These are phyloP conservation scores for Alosa sapidissima DNA, from an alignment of 2,797 vertebrate genomes.

Conservation along the genomic window DNA sequence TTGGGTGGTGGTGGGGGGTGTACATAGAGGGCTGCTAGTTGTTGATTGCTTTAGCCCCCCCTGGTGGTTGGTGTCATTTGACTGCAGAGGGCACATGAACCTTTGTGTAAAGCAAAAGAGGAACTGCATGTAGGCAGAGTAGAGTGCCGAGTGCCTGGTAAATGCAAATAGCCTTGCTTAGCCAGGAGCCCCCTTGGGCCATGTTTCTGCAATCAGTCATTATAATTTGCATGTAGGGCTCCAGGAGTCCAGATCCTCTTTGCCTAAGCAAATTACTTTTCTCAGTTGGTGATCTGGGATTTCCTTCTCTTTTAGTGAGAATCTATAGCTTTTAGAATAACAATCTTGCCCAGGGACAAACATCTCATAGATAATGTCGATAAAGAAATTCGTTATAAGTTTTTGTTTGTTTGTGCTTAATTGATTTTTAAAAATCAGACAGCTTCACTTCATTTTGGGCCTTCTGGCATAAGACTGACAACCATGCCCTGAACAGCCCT, in stretches of 20 bases:
- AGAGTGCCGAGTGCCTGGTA: neutral
- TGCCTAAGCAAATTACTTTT: conserved; percentile 15
- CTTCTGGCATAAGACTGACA: neutral
- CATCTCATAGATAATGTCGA: neutral
- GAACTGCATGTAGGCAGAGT: neutral
- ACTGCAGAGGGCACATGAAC: neutral
- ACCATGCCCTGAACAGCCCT: neutral
- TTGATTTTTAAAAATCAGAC: neutral
- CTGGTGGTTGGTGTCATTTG: neutral
- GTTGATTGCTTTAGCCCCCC: neutral
- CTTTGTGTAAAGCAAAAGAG: neutral
- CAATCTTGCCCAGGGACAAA: neutral
- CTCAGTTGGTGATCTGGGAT: neutral
- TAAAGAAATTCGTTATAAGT: neutral
- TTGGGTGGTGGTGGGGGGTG: too few relatives aligned
- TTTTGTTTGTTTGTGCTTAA: neutral
- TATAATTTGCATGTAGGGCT: conserved; percentile 7
- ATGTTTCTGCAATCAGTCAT: neutral
- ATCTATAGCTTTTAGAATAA: neutral
- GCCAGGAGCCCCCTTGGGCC: neutral
- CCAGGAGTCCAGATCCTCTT: neutral
- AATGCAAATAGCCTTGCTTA: conserved; percentile 10
- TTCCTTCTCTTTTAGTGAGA: neutral
- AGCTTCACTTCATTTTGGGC: neutral
- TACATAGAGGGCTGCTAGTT: neutral